Evolutionary conservation across 2,888 invertebrate genomes (phyloP).

Genomic region (Apamea anceps): DNA sequence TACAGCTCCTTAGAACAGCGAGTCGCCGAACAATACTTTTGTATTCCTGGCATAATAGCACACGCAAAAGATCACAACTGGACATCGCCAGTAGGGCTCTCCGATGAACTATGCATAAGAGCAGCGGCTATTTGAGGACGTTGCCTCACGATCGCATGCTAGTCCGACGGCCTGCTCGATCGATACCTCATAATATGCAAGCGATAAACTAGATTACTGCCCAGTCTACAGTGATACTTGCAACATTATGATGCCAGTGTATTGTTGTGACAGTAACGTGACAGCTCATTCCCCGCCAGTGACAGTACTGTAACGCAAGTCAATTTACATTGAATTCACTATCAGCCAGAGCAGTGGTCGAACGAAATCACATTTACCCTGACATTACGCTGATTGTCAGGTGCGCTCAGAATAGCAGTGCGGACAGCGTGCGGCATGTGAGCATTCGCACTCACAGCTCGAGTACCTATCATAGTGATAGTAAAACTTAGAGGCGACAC

Average conservation of each 20-base stretch:
- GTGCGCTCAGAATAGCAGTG: conserved; percentile 22
- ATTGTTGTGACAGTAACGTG: conserved; percentile 6
- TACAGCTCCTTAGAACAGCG: background rate
- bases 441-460: conserved; percentile 6
- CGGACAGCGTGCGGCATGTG: conserved; percentile 7
- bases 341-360: conserved; percentile 3
- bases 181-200: conserved; percentile 27
- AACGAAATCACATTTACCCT: conserved; percentile 22
- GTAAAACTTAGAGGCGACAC: conserved; percentile 23
- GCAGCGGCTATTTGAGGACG: conserved; percentile 54
- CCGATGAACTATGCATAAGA: conserved; percentile 43
- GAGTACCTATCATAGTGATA: conserved; percentile 20
- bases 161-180: conserved; percentile 41
- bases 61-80: conserved; percentile 36
- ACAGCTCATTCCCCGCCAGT: conserved; percentile 8
- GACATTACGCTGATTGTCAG: conserved; percentile 39
- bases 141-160: conserved; percentile 52
- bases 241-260: background rate
- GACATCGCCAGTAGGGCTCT: conserved; percentile 10
- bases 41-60: conserved; percentile 1
- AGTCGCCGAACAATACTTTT: too few species aligned
- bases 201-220: conserved; percentile 12
- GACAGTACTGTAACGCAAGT: conserved; percentile 5
- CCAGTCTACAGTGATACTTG: background rate
- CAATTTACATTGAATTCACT: conserved; percentile 12